These are phyloP conservation scores for Gracilinanus agilis DNA, from an alignment of 2,113 vertebrate genomes.

Conservation along the genomic window DNA sequence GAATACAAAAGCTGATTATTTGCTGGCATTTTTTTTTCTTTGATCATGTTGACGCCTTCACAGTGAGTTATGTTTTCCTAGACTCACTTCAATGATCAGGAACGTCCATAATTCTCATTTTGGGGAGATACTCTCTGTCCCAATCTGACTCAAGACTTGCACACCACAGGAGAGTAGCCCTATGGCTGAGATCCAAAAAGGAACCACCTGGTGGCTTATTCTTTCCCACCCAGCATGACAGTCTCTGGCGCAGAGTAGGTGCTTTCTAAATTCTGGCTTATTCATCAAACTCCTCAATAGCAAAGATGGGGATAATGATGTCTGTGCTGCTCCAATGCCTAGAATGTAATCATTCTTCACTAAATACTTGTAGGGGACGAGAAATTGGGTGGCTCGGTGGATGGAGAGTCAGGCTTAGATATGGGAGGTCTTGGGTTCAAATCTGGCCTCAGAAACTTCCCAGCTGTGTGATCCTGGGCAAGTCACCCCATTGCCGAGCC, in stretches of 20 bases:
- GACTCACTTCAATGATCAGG: constrained; percentile 5
- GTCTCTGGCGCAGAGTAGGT: not conserved
- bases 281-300: not conserved
- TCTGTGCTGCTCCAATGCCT: not conserved
- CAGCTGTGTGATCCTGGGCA: too few species aligned
- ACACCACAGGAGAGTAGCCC: not conserved
- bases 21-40: constrained; percentile 74
- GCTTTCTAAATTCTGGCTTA: not conserved
- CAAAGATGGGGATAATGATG: not conserved
- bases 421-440: too few species aligned
- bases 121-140: not conserved
- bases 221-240: not conserved
- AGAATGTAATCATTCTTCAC: not conserved
- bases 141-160: not conserved
- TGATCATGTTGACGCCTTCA: constrained; percentile 67
- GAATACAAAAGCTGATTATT: constrained; percentile 69
- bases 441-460: too few species aligned
- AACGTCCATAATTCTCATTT: not conserved
- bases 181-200: not conserved
- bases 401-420: too few species aligned
- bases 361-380: not conserved
- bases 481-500: too few species aligned
- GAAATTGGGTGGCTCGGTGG: too few species aligned
- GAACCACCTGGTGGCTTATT: not conserved
- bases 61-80: constrained; percentile 52